These are phyloP conservation scores for Noctuana brunneofusca DNA, from an alignment of 2,888 invertebrate genomes.

Conservation along the genomic window DNA sequence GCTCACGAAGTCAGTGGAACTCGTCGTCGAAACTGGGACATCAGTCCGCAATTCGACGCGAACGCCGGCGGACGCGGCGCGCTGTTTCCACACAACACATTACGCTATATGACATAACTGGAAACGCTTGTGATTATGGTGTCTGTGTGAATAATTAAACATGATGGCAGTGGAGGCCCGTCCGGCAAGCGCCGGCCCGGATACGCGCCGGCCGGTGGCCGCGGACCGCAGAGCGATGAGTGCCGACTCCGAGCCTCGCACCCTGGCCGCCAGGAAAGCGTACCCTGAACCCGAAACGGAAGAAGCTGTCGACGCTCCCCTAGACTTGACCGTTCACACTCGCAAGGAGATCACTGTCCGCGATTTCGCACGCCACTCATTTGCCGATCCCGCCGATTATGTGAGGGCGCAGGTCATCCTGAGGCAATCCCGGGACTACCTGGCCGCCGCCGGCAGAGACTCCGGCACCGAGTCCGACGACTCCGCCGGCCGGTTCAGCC, in stretches of 20 bases:
- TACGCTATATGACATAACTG: constrained; percentile 79
- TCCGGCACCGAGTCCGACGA: constrained; percentile 92
- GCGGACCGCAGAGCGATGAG: constrained; percentile 64
- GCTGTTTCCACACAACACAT: constrained; percentile 55
- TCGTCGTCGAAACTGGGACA: constrained; percentile 85
- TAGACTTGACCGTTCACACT: constrained; percentile 88
- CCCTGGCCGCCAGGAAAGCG: constrained; percentile 78
- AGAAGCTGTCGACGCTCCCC: constrained; percentile 85
- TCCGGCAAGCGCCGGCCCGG: constrained; percentile 69
- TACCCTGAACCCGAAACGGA: constrained; percentile 64
- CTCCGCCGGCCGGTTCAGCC: constrained; percentile 87
- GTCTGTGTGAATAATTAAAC: constrained; percentile 69
- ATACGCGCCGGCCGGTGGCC: constrained; percentile 58
- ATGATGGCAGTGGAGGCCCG: constrained; percentile 81
- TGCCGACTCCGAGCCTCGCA: constrained; percentile 71
- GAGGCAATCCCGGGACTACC: constrained; percentile 76
- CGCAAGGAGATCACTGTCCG: constrained; percentile 77
- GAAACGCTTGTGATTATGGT: constrained; percentile 74
- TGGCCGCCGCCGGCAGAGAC: constrained; percentile 80
- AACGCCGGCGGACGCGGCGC: constrained; percentile 73
- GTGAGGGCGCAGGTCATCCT: constrained; percentile 77
- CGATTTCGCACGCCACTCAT: constrained; percentile 76
- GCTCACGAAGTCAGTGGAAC: constrained; percentile 82
- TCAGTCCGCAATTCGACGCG: constrained; percentile 83
- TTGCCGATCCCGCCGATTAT: constrained; percentile 77